These are phyloP conservation scores for Euwallacea similis DNA, from an alignment of 1,140 invertebrate genomes.

Conservation along the genomic window DNA sequence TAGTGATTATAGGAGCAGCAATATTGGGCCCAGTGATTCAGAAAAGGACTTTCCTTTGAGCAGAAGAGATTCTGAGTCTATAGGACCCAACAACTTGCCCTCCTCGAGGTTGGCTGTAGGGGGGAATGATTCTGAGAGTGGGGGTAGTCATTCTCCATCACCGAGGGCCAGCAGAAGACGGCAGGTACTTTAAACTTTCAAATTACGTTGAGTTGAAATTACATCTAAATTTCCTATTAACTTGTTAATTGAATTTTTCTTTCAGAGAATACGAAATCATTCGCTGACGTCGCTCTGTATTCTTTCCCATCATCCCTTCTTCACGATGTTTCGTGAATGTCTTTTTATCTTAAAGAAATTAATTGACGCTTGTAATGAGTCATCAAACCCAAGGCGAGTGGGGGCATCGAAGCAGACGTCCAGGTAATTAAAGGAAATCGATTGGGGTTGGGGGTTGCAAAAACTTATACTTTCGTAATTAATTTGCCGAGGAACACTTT, in stretches of 20 bases:
- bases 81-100: slow-evolving; percentile 41
- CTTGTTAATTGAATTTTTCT: slow-evolving; percentile 28
- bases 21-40: slow-evolving; percentile 83
- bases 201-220: too few species aligned
- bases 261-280: slow-evolving; percentile 80
- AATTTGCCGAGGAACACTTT: neutral
- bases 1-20: slow-evolving; percentile 91
- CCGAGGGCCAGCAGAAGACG: slow-evolving; percentile 78
- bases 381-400: slow-evolving; percentile 80
- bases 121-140: slow-evolving; percentile 81
- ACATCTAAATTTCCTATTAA: neutral
- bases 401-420: slow-evolving; percentile 83
- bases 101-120: slow-evolving; percentile 65
- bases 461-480: neutral
- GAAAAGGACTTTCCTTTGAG: slow-evolving; percentile 74
- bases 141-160: slow-evolving; percentile 82
- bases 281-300: slow-evolving; percentile 96
- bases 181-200: slow-evolving; percentile 54
- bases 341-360: slow-evolving; percentile 92
- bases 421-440: slow-evolving; percentile 63
- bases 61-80: slow-evolving; percentile 67
- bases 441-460: neutral
- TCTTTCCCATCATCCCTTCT: slow-evolving; percentile 98
- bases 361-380: slow-evolving; percentile 96
- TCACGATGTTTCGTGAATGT: slow-evolving; percentile 96